Evolutionary conservation across 2,888 invertebrate species (phyloP).

Genomic region (Sphinx pinastri): DNA sequence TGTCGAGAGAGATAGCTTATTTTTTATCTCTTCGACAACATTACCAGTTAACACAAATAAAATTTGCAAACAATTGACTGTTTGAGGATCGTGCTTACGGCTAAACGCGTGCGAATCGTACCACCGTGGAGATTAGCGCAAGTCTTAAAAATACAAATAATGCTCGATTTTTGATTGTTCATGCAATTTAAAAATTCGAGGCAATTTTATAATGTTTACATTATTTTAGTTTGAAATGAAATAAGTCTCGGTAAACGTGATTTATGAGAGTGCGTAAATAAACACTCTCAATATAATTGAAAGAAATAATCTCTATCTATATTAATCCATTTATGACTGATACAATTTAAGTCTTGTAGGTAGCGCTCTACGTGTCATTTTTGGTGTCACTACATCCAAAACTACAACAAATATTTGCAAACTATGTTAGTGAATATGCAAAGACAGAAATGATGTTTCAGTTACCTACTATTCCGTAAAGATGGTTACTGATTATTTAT

Average conservation of each 20-base stretch:
- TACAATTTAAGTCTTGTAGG: no score
- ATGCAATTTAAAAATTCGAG: neutral
- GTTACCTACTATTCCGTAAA: no score
- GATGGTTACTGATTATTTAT: no score
- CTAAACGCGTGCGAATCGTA: conserved; percentile 60
- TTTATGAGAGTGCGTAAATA: no score
- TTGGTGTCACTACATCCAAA: no score
- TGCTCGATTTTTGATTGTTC: neutral
- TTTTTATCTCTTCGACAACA: conserved; percentile 39
- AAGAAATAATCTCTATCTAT: no score
- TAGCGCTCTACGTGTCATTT: no score
- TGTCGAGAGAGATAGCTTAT: conserved; percentile 35
- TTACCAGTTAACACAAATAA: conserved; percentile 49
- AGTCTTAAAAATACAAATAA: conserved; percentile 45
- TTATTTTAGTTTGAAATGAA: neutral
- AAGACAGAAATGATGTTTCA: no score
- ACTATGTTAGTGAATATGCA: no score
- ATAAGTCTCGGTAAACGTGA: neutral
- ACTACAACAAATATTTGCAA: no score
- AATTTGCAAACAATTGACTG: conserved; percentile 58
- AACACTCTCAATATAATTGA: no score
- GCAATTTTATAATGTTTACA: neutral
- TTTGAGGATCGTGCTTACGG: conserved; percentile 68
- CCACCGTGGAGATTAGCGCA: conserved; percentile 54
- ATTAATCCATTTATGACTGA: no score